phyloP scores from a whole-genome alignment of 2,113 vertebrate genomes.

The Aix galericulata region DNA sequence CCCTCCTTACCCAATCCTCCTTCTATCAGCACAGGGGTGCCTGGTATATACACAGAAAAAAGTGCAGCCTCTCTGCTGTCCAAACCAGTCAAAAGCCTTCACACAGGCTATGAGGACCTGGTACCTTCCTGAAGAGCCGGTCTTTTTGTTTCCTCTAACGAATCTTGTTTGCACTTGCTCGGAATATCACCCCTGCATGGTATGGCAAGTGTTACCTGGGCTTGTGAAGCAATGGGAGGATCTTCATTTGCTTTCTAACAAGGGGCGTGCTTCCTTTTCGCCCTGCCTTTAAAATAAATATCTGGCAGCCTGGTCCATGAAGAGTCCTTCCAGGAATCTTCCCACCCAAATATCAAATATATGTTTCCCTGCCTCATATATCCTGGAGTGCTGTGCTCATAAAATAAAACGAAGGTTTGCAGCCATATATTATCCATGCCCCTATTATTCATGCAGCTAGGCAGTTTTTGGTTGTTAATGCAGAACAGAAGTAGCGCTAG shows the following conservation, averaged over 20 bases:
- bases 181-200: fast-evolving
- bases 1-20: not conserved
- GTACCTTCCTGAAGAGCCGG: not conserved
- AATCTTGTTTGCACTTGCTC: not conserved
- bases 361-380: not conserved
- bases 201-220: not conserved
- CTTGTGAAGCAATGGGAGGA: not conserved
- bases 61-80: not conserved
- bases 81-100: not conserved
- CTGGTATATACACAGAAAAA: not conserved
- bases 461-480: not conserved
- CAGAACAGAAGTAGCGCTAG: not conserved
- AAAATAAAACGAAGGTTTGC: not conserved
- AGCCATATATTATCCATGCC: not conserved
- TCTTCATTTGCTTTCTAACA: not conserved
- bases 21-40: not conserved
- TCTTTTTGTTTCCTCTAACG: not conserved
- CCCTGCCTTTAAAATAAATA: not conserved
- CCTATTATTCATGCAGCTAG: not conserved
- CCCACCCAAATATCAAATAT: too few species aligned
- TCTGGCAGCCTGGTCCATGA: not conserved
- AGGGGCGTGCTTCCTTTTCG: fast-evolving
- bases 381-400: not conserved
- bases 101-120: not conserved
- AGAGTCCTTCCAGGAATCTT: not conserved